Conservation (phyloP, 2,113 vertebrate genomes). For the Rutilus rutilus region DNA sequence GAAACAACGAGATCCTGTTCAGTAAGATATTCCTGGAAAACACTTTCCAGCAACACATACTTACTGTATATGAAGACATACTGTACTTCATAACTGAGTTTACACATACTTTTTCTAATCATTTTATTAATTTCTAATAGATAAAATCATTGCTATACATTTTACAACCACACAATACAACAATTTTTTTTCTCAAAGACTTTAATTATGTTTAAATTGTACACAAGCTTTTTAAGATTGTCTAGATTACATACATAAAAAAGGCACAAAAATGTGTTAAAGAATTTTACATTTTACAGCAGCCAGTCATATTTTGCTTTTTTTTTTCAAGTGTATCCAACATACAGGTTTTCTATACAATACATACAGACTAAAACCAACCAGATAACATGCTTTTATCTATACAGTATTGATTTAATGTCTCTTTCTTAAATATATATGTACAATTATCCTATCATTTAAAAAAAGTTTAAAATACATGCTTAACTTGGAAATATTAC, state of each 20-base stretch:
- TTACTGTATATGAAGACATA: not conserved
- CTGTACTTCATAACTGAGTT: not conserved
- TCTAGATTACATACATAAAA: slow-evolving; percentile 93
- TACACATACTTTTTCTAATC: not conserved
- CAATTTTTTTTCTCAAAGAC: slow-evolving; percentile 67
- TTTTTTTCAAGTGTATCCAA: slow-evolving; percentile 92
- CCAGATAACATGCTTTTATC: slow-evolving; percentile 84
- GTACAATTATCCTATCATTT: slow-evolving; percentile 63
- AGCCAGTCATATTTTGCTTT: slow-evolving; percentile 69
- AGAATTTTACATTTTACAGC: slow-evolving; percentile 81
- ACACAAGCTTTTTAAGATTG: slow-evolving; percentile 95
- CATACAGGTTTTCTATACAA: slow-evolving; percentile 83
- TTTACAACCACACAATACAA: not conserved
- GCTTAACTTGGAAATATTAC: slow-evolving; percentile 83
- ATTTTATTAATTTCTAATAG: not conserved
- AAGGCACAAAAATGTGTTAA: slow-evolving; percentile 98
- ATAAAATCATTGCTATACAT: not conserved
- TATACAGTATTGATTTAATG: slow-evolving; percentile 65
- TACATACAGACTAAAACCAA: slow-evolving; percentile 70
- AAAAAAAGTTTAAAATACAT: slow-evolving; percentile 78
- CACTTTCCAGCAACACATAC: not conserved
- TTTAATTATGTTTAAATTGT: slow-evolving; percentile 94
- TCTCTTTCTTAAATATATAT: slow-evolving; percentile 66
- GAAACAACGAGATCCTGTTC: not conserved
- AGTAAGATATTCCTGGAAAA: not conserved